Conservation (phyloP, 92 coral and sea anemone species). For the Bergia puertoricense region DNA sequence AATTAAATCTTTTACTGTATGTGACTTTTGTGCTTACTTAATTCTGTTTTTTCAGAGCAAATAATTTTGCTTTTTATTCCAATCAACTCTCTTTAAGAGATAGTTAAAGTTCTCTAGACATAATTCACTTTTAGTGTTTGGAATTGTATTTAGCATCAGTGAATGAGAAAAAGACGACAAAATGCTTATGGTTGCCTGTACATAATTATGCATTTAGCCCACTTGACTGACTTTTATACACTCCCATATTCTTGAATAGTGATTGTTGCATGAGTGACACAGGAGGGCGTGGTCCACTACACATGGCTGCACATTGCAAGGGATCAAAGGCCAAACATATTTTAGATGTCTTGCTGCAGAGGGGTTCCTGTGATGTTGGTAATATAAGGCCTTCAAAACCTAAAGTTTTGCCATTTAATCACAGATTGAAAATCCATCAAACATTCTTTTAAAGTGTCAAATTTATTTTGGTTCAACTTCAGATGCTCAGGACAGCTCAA, state of each 20-base stretch:
- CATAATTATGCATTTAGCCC: too few species aligned
- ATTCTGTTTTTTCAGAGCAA: too few species aligned
- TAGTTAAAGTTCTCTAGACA: too few species aligned
- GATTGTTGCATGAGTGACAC: constrained; percentile 64
- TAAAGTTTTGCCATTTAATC: not conserved
- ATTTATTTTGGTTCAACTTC: not conserved
- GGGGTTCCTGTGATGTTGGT: constrained; percentile 72
- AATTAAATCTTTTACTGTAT: not conserved
- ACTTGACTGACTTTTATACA: too few species aligned
- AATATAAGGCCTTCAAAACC: not conserved
- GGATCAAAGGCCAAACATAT: constrained; percentile 78
- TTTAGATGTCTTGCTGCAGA: constrained; percentile 63
- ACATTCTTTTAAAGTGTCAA: not conserved
- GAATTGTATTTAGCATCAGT: too few species aligned
- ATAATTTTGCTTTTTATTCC: too few species aligned
- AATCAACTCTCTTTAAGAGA: too few species aligned
- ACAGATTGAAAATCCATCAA: not conserved
- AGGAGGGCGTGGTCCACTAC: constrained; percentile 83
- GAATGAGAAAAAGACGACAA: too few species aligned
- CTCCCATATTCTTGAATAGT: constrained; percentile 40
- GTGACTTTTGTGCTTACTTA: too few species aligned
- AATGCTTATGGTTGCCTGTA: too few species aligned
- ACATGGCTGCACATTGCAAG: constrained; percentile 70
- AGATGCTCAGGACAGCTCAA: constrained; percentile 79
- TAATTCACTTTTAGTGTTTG: too few species aligned